phyloP scores from a whole-genome alignment of 1,140 invertebrate genomes.

The Cyclargus thomasi region DNA sequence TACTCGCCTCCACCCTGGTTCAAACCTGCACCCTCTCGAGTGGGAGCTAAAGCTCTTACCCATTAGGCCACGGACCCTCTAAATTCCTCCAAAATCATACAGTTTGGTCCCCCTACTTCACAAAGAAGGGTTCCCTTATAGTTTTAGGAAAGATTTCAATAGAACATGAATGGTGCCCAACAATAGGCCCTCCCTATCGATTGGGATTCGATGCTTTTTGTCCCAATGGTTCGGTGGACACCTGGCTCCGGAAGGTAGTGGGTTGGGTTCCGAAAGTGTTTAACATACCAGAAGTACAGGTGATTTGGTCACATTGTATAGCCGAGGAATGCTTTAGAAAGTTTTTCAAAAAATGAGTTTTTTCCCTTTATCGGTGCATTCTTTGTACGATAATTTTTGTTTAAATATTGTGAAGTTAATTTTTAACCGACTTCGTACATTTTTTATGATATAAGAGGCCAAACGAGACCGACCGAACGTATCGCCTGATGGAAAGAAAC shows the following conservation, averaged over 20 bases:
- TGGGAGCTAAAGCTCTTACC: too few relatives aligned
- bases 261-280: background rate
- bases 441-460: too few relatives aligned
- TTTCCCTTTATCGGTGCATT: too few relatives aligned
- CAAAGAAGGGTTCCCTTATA: constrained; percentile 15
- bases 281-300: constrained; percentile 1
- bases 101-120: background rate
- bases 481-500: too few relatives aligned
- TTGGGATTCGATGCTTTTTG: background rate
- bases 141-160: constrained; percentile 16
- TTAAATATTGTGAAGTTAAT: too few relatives aligned
- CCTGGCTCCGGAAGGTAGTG: constrained; percentile 5
- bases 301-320: background rate
- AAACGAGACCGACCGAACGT: too few relatives aligned
- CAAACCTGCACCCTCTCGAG: too few relatives aligned
- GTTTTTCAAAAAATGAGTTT: background rate
- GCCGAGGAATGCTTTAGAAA: background rate
- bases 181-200: background rate
- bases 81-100: background rate
- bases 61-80: too few relatives aligned
- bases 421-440: too few relatives aligned
- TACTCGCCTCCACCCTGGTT: too few relatives aligned
- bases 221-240: background rate
- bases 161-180: constrained; percentile 8
- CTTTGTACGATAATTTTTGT: too few relatives aligned